Percentiles rank a stretch among this genome's conserved stretches.
Evolutionary conservation across 2,113 vertebrate genomes (phyloP).

Genomic region (Sinocyclocheilus rhinocerous): DNA sequence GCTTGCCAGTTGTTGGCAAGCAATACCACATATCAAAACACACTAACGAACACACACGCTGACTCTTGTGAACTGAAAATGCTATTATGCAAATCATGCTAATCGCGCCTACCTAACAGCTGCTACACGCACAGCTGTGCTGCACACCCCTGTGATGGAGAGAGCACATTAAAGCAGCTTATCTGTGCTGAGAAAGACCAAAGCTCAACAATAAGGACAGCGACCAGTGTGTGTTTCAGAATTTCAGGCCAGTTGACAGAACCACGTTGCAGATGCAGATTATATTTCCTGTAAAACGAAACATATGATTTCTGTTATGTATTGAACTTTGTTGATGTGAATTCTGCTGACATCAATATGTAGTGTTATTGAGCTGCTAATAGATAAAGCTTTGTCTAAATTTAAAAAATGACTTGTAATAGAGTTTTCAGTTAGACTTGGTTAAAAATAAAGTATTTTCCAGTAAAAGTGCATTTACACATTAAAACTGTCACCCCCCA

Average conservation of each 20-base stretch:
- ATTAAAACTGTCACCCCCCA: too few relatives aligned
- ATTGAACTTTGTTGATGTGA: background rate
- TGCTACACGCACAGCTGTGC: slow-evolving; percentile 48
- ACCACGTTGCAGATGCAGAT: background rate
- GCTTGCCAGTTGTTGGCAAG: slow-evolving; percentile 34
- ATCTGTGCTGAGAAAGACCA: background rate
- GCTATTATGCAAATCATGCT: slow-evolving; percentile 57
- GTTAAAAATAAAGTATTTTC: background rate
- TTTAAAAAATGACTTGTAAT: background rate
- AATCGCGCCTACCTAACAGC: slow-evolving; percentile 46
- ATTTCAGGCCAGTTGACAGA: background rate
- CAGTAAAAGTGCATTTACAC: background rate
- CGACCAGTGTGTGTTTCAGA: background rate
- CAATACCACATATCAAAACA: slow-evolving; percentile 29
- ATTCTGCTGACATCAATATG: background rate
- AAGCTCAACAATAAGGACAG: background rate
- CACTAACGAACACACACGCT: slow-evolving; percentile 31
- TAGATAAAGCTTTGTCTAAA: background rate
- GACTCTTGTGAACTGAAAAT: slow-evolving; percentile 10
- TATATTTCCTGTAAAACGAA: background rate
- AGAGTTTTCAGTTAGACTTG: background rate
- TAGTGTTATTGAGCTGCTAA: background rate
- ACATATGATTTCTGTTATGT: background rate
- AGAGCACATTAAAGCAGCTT: slow-evolving; percentile 1
- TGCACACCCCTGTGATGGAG: slow-evolving; percentile 40